A percentile compares a stretch with the other conserved stretches of the same genome.
These are phyloP conservation scores for Mamestra brassicae DNA, from an alignment of 2,888 invertebrate species.

Conservation along the genomic window DNA sequence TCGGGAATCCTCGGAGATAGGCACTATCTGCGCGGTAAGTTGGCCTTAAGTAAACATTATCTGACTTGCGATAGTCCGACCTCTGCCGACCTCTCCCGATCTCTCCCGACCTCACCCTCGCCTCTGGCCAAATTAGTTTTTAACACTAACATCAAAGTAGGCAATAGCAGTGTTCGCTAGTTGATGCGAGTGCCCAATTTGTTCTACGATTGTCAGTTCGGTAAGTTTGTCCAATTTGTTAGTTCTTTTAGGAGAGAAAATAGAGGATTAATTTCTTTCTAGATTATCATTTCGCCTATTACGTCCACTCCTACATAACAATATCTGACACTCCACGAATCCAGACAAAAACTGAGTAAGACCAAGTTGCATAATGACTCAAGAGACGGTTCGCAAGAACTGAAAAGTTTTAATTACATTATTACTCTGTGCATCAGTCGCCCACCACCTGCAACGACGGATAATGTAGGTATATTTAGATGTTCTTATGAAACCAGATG, in stretches of 20 bases:
- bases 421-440: conserved; percentile 22
- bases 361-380: conserved; percentile 30
- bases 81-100: conserved; percentile 45
- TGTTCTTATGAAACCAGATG: conserved; percentile 21
- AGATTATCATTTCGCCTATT: not conserved
- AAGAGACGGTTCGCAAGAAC: conserved; percentile 28
- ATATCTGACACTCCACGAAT: not conserved
- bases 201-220: conserved; percentile 44
- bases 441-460: conserved; percentile 5
- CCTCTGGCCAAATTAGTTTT: conserved; percentile 79
- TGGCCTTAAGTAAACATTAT: conserved; percentile 78
- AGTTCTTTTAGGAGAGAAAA: conserved; percentile 18
- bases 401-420: conserved; percentile 41
- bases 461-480: conserved; percentile 2
- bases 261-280: not conserved
- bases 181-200: conserved; percentile 66
- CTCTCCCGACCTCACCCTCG: conserved; percentile 67
- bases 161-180: conserved; percentile 70
- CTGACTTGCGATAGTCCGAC: conserved; percentile 72
- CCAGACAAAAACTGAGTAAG: conserved; percentile 2
- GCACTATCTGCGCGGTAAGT: conserved; percentile 71
- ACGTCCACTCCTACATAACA: not conserved
- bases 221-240: conserved; percentile 29
- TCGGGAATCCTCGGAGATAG: conserved; percentile 72
- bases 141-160: conserved; percentile 75